Evolutionary conservation across 2,888 invertebrate genomes (phyloP), one percentile per base, ranked within the genome.

Genomic region (Polydesmus complanatus): DNA sequence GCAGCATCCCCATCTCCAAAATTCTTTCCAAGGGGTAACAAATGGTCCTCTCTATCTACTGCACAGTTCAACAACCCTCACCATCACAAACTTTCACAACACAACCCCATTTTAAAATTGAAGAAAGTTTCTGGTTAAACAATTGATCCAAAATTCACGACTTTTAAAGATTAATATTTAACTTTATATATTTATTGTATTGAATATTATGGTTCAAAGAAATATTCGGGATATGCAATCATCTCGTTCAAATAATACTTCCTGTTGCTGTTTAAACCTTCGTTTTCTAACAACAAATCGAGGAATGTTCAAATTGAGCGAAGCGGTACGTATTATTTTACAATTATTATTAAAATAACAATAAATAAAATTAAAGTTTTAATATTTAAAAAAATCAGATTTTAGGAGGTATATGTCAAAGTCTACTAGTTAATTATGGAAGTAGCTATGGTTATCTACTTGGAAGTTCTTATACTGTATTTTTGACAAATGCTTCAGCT

Each of bases 351-450:
- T n/a, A n/a, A n/a, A n/a, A n/a, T n/a, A n/a, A n/a, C n/a, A n/a
- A n/a, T n/a, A n/a, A n/a, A n/a, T n/a, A n/a, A n/a, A n/a, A n/a
- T n/a, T n/a, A n/a, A n/a, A n/a, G n/a, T n/a, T n/a, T n/a, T n/a
- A n/a, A n/a, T n/a, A n/a, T n/a, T n/a, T n/a, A n/a, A n/a, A n/a
- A n/a, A n/a, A n/a, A 68, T 3, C 73, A 86, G 87, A 76, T 87
- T 68, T 73, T 90, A 67, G 88, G 88, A 26, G 83, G 83, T n/a
- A 76, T 90, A 56, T 89, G 89, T 68, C 88, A 90, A 73, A 86
- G 85, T 60, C 74, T 91, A 61, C 77, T 89, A 11, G 79, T 90
- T 58, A 84, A 85, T 69, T 90, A 85, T 69, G 90, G 91, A 0
- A 74, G 85, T 61, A 79, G 82, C 1, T 84, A 85, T 68, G 83